Percentiles rank a stretch among this genome's conserved stretches.
phyloP scores from a whole-genome alignment of 1,140 invertebrate genomes.

The Atta cephalotes region DNA sequence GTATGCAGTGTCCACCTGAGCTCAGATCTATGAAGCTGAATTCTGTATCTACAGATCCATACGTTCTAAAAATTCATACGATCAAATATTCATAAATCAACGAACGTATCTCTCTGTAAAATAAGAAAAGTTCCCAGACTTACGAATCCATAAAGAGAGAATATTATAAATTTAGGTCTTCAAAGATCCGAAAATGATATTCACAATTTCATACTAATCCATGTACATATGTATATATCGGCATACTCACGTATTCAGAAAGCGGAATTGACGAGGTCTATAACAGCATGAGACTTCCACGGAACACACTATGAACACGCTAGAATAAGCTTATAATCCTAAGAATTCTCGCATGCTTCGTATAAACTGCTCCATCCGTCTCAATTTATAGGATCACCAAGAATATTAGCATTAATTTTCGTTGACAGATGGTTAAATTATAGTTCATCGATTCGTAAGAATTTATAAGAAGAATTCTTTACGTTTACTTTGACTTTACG shows the following conservation, averaged over 20 bases:
- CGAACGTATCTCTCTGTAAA: background rate
- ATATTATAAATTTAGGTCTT: slow-evolving; percentile 19
- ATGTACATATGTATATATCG: slow-evolving; percentile 15
- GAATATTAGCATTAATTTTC: slow-evolving; percentile 38
- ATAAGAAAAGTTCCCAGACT: background rate
- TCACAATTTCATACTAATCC: slow-evolving; percentile 25
- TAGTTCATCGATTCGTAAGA: background rate
- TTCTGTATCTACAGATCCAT: slow-evolving; percentile 22
- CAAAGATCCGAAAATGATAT: slow-evolving; percentile 21
- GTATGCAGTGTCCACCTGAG: slow-evolving; percentile 20
- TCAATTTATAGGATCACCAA: slow-evolving; percentile 46
- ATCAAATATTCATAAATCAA: background rate
- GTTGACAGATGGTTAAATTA: slow-evolving; percentile 41
- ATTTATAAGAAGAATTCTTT: background rate
- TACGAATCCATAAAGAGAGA: background rate
- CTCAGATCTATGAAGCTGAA: slow-evolving; percentile 28
- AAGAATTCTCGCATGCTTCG: slow-evolving; percentile 35
- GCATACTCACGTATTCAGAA: slow-evolving; percentile 35
- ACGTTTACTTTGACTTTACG: slow-evolving; percentile 1
- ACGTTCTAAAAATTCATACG: slow-evolving; percentile 4
- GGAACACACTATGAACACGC: slow-evolving; percentile 59
- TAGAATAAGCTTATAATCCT: slow-evolving; percentile 56
- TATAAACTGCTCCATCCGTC: slow-evolving; percentile 33
- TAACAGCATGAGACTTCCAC: slow-evolving; percentile 50
- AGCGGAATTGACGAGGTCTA: slow-evolving; percentile 47